Evolutionary conservation across 1,140 invertebrate genomes (phyloP), one percentile per base, ranked within the genome.

Genomic region (Papilio glaucus): DNA sequence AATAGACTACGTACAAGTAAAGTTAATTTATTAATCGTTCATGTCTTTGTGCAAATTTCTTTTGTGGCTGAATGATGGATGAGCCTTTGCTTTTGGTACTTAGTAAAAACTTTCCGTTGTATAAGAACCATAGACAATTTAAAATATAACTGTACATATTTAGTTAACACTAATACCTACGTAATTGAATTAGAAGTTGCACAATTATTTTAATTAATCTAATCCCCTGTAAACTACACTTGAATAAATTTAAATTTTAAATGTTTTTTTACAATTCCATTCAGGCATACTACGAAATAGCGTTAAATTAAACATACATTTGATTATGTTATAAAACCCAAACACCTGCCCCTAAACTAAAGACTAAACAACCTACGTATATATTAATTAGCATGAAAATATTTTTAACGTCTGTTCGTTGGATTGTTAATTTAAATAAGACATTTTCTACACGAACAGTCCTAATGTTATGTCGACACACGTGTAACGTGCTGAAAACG

Each of bases 341-440:
- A 68, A 41, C 38, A 49, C n/a, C 67, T 53, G 42, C 67, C 37
- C n/a, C 61, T 33, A 21, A 7, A n/a, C n/a, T n/a, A n/a, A n/a
- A 1, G 38, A 38, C 38, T 67, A 42, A 69, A 69, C 7, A 37
- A 69, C 53, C 67, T 69, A 69, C 67, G 49, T 69, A 68, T 45
- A 68, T 45, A 53, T 69, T 42, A 69, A 69, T 69, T 69, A 69
- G 45, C 15, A 49, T 69, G 42, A 53, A 69, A 53, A 69, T 67
- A 42, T 67, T 24, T 53, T 69, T 12, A 69, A 69, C 42, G 67
- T 42, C 2, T 69, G 67, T 53, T 53, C 65, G 24, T 18, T 42
- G 10, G 6, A 33, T 69, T 49, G 26, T 49, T 37, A 26, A 49
- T 69, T 69, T 69, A 33, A 69, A 68, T 49, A 49, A 53, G 18